These are phyloP conservation scores for Onthophagus sagittarius DNA, from an alignment of 2,888 invertebrate genomes.

Conservation along the genomic window DNA sequence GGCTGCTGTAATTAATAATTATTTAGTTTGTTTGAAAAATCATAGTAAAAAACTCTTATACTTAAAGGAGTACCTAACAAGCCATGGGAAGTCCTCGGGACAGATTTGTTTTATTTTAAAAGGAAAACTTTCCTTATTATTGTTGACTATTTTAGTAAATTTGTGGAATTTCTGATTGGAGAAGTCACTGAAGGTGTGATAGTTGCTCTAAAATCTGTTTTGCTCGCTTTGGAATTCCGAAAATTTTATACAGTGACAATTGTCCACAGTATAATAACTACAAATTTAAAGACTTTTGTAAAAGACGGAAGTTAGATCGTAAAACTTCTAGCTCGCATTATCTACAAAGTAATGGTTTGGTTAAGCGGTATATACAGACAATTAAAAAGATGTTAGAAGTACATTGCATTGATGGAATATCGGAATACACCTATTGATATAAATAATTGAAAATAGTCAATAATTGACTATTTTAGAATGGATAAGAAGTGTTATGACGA, in stretches of 20 bases:
- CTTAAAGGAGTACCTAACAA: slow-evolving; percentile 6
- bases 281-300: slow-evolving; percentile 13
- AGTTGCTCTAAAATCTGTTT: slow-evolving; percentile 15
- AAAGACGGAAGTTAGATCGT: slow-evolving; percentile 12
- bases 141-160: slow-evolving; percentile 15
- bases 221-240: slow-evolving; percentile 16
- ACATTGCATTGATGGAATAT: not conserved
- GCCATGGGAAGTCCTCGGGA: not conserved
- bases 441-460: not conserved
- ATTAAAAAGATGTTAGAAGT: not conserved
- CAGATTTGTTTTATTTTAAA: slow-evolving; percentile 15
- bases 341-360: not conserved
- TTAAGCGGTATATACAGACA: not conserved
- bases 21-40: slow-evolving; percentile 12
- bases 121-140: slow-evolving; percentile 9
- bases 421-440: not conserved
- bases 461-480: not conserved
- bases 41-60: slow-evolving; percentile 2
- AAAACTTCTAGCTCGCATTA: slow-evolving; percentile 10
- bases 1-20: slow-evolving; percentile 4
- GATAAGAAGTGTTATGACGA: not conserved
- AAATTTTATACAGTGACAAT: not conserved
- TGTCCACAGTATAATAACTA: slow-evolving; percentile 12
- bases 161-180: slow-evolving; percentile 14
- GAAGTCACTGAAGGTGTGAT: slow-evolving; percentile 12